These are phyloP conservation scores for Vulpes ferrilata DNA, from an alignment of 2,113 vertebrate species.

Conservation along the genomic window DNA sequence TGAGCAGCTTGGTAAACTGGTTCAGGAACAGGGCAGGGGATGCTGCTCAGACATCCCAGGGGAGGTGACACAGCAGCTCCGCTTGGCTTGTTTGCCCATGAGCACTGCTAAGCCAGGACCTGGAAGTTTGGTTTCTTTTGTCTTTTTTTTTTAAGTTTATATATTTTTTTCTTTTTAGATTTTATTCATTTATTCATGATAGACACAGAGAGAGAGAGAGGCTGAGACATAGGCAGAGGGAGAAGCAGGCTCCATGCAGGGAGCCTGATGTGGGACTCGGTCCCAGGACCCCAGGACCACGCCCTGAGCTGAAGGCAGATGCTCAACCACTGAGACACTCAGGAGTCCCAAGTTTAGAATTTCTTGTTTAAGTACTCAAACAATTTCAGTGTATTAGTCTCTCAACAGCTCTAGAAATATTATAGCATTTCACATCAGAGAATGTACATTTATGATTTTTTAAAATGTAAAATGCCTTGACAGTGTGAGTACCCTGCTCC, in stretches of 20 bases:
- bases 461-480: not conserved
- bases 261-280: too few species aligned
- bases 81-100: not conserved
- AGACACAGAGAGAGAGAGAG: too few species aligned
- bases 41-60: not conserved
- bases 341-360: too few species aligned
- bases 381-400: not conserved
- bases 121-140: not conserved
- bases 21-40: not conserved
- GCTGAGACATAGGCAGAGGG: too few species aligned
- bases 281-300: not conserved
- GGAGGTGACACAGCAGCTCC: not conserved
- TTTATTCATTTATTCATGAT: too few species aligned
- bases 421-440: not conserved
- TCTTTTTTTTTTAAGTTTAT: too few species aligned
- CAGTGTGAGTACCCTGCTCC: not conserved
- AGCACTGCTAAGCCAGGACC: not conserved
- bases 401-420: not conserved
- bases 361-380: not conserved
- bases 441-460: not conserved
- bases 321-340: too few species aligned
- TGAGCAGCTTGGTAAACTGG: not conserved
- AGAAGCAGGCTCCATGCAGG: too few species aligned
- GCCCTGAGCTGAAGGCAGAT: too few species aligned
- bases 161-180: too few species aligned